Conservation (phyloP, 23 tunicate genomes). For the Styela clava region DNA sequence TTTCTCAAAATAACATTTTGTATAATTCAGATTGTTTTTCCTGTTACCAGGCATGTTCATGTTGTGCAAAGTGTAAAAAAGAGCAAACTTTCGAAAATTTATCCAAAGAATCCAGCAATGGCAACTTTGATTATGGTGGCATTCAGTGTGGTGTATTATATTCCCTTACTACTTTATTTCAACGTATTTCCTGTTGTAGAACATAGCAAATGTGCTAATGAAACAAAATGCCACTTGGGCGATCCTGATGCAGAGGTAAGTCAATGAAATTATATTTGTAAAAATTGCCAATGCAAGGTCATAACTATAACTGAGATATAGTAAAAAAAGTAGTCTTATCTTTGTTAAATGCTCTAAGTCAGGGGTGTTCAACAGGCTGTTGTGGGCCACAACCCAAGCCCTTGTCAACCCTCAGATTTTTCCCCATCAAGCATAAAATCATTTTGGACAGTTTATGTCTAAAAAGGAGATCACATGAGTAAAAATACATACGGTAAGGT, state of each 20-base stretch:
- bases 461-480: no score
- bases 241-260: background rate
- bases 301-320: no score
- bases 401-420: no score
- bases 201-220: constrained; percentile 6
- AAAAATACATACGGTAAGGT: no score
- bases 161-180: constrained; percentile 27
- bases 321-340: no score
- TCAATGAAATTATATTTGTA: background rate
- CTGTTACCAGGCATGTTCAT: constrained; percentile 19
- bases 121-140: constrained; percentile 19
- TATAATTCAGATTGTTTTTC: background rate
- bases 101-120: constrained; percentile 25
- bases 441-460: no score
- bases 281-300: background rate
- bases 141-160: constrained; percentile 17
- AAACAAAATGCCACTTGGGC: constrained; percentile 16
- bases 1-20: no score
- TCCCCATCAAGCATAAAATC: no score
- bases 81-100: constrained; percentile 12
- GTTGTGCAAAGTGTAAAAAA: constrained; percentile 22
- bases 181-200: constrained; percentile 18
- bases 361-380: no score
- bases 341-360: no score
- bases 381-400: no score